Conservation (phyloP, 2,888 invertebrate genomes). For the Acleris sparsana region DNA sequence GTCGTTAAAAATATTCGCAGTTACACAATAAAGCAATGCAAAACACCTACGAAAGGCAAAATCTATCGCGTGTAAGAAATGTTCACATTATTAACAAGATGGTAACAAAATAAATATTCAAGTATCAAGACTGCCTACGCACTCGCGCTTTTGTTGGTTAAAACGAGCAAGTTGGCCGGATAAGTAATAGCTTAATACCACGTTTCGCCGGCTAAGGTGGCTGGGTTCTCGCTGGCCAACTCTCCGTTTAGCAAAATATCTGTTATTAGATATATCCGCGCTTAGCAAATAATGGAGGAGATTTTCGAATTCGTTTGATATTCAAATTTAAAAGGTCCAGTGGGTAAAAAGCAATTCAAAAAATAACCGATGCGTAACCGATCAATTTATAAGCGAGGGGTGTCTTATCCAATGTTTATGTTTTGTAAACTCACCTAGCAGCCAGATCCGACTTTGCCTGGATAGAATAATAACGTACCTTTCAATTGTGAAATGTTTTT, state of each 20-base stretch:
- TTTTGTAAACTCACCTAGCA: no score
- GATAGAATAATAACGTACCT: no score
- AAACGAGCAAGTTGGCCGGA: constrained; percentile 66
- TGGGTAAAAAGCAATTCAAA: not conserved
- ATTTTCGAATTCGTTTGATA: constrained; percentile 47
- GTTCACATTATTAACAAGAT: constrained; percentile 1
- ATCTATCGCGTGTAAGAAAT: not conserved
- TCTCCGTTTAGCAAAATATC: constrained; percentile 64
- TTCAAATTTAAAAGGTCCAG: constrained; percentile 46
- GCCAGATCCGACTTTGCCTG: no score
- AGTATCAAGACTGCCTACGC: constrained; percentile 51
- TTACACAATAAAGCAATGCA: no score
- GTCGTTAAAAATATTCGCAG: no score
- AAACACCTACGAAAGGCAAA: no score
- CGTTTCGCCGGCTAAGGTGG: constrained; percentile 69
- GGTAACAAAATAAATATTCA: constrained; percentile 23
- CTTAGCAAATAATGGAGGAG: constrained; percentile 61
- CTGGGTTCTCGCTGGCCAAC: constrained; percentile 71
- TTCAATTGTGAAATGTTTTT: no score
- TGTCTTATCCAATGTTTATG: no score
- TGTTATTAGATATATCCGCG: constrained; percentile 66
- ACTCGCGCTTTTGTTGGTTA: constrained; percentile 58
- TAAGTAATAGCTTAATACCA: constrained; percentile 83
- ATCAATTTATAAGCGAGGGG: not conserved
- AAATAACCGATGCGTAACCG: constrained; percentile 23